Evolutionary conservation across 1,140 invertebrate species (phyloP), one percentile per base, ranked within the genome.

Genomic region (Lepidurus packardi): DNA sequence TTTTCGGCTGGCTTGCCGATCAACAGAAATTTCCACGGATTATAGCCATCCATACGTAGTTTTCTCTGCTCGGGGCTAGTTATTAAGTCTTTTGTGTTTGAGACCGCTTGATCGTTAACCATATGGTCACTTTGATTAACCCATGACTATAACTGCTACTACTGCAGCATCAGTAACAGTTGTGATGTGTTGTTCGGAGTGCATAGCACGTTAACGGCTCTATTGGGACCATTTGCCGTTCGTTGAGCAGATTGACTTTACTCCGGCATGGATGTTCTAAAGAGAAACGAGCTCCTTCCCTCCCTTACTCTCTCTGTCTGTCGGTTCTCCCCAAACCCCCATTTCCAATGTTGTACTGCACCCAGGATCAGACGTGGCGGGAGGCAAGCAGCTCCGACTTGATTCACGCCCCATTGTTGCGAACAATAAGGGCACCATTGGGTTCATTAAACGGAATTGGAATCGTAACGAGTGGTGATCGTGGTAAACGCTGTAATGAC

Each of bases 361-460:
- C 16, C 53, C 53, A 65, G 53, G 53, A 65, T 65, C 53, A 65
- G 16, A 21, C 21, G 53, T 65, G 21, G 21, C 45, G 21, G 53
- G 53, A 65, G 53, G 9, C 53, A 65, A 21, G 16, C 53, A 65
- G 53, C 53, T 65, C 53, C 45, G 16, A 65, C 53, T 65, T 65
- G 53, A 65, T 65, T 65, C 53, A 65, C 53, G 53, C 13, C 53
- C 53, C 13, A 65, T 65, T 65, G 53, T 65, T 65, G 53, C 53
- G 53, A 65, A 65, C 53, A 65, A 65, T 65, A 21, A 65, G 13
- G 53, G 9, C 53, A 65, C 53, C 53, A 65, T 65, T 65, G 53
- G 53, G 53, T 65, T 65, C 53, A 65, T 65, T 65, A 65, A 65
- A 65, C 53, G 53, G 53, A 65, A 65, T 65, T 65, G 53, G 53